Conservation (phyloP, 2,797 vertebrate genomes). For the Chlorospingus flavigularis region DNA sequence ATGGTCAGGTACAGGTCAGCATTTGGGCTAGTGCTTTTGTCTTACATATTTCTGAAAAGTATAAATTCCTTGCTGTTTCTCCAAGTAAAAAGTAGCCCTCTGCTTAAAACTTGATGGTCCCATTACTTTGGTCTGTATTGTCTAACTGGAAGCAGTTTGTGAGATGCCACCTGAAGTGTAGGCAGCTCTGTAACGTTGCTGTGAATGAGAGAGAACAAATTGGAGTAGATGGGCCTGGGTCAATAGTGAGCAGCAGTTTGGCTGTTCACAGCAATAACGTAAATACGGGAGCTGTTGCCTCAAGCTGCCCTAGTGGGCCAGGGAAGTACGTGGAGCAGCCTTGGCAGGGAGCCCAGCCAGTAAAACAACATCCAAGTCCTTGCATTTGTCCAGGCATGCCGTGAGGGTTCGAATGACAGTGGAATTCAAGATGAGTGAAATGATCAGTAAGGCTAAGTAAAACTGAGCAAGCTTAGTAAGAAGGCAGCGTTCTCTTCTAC, state of each 20-base stretch:
- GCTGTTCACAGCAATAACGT: constrained; percentile 56
- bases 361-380: constrained; percentile 76
- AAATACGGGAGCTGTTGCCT: constrained; percentile 71
- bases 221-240: constrained; percentile 38
- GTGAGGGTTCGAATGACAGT: constrained; percentile 87
- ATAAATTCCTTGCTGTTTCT: neutral
- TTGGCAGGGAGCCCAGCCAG: constrained; percentile 79
- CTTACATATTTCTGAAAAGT: neutral
- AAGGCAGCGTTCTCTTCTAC: neutral
- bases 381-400: constrained; percentile 84
- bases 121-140: neutral
- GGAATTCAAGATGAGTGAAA: constrained; percentile 81
- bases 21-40: neutral
- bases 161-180: neutral
- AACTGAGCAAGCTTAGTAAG: constrained; percentile 34
- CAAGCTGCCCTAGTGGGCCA: constrained; percentile 74
- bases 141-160: neutral
- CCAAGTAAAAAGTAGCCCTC: neutral
- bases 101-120: neutral
- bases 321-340: constrained; percentile 76
- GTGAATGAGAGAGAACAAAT: constrained; percentile 33
- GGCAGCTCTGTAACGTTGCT: neutral
- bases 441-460: constrained; percentile 54
- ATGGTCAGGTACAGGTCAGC: neutral
- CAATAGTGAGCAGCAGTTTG: constrained; percentile 55